Evolutionary conservation across 2,888 invertebrate species (phyloP).

Genomic region (Pachliopta kotzebuea): DNA sequence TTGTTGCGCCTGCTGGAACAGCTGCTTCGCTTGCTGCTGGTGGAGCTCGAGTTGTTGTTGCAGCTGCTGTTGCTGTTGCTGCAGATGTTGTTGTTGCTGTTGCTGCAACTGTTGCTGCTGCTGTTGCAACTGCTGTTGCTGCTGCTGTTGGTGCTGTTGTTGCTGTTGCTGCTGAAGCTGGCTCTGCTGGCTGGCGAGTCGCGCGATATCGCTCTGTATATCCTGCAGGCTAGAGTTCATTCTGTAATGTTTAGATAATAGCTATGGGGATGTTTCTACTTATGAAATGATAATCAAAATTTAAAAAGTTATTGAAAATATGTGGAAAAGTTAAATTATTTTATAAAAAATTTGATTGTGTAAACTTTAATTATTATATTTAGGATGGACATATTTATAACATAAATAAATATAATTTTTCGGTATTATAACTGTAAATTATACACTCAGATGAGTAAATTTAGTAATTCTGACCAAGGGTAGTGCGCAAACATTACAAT

Average conservation of each 20-base stretch:
- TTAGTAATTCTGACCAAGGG: too few species aligned
- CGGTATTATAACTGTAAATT: too few species aligned
- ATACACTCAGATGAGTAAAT: too few species aligned
- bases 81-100: slow-evolving; percentile 70
- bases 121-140: slow-evolving; percentile 61
- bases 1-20: slow-evolving; percentile 49
- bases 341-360: too few species aligned
- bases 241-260: slow-evolving; percentile 69
- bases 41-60: slow-evolving; percentile 61
- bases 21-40: slow-evolving; percentile 75
- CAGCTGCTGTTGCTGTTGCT: slow-evolving; percentile 60
- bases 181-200: slow-evolving; percentile 87
- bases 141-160: slow-evolving; percentile 75
- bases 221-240: slow-evolving; percentile 97
- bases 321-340: background rate
- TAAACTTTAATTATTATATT: too few species aligned
- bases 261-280: slow-evolving; percentile 33
- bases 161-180: slow-evolving; percentile 74
- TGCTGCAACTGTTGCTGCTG: slow-evolving; percentile 68
- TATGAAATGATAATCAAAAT: background rate
- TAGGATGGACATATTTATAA: too few species aligned
- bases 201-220: slow-evolving; percentile 96
- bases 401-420: too few species aligned
- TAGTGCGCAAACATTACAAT: too few species aligned
- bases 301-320: background rate